A percentile compares a stretch with the other conserved stretches of the same genome.
These are phyloP conservation scores for Rafetus swinhoei DNA, from an alignment of 2,113 vertebrate species.

Conservation along the genomic window DNA sequence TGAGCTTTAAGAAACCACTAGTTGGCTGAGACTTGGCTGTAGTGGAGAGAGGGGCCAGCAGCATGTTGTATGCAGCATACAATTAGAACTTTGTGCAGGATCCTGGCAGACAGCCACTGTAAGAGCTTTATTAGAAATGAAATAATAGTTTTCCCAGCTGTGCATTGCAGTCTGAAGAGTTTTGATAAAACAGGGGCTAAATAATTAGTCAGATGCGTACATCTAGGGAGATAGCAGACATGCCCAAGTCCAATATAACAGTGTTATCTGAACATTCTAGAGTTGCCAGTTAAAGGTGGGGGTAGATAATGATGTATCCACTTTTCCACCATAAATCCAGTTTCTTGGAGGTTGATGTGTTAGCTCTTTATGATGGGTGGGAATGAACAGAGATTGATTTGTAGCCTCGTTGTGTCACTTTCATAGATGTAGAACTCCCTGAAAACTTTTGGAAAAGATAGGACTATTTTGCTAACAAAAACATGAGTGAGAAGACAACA, in stretches of 20 bases:
- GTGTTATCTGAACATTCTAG: not conserved
- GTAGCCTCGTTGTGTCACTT: not conserved
- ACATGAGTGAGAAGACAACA: rapidly evolving
- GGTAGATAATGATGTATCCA: not conserved
- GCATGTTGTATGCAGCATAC: not conserved
- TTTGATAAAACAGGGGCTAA: not conserved
- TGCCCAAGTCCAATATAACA: conserved; percentile 4
- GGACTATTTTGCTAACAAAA: not conserved
- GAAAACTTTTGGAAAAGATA: not conserved
- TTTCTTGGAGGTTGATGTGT: not conserved
- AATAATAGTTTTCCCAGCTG: not conserved
- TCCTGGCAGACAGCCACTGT: not conserved
- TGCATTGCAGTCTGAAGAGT: not conserved
- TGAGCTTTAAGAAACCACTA: not conserved
- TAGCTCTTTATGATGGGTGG: not conserved
- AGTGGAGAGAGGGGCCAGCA: not conserved
- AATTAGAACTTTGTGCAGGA: not conserved
- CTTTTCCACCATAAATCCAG: not conserved
- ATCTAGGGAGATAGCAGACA: not conserved
- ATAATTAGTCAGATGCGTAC: not conserved
- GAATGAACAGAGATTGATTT: not conserved
- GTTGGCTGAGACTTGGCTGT: not conserved
- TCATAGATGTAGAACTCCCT: not conserved
- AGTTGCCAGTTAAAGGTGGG: not conserved
- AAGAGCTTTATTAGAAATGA: not conserved